Evolutionary conservation across 1,140 invertebrate genomes (phyloP).

Genomic region (Doryteuthis pealeii): DNA sequence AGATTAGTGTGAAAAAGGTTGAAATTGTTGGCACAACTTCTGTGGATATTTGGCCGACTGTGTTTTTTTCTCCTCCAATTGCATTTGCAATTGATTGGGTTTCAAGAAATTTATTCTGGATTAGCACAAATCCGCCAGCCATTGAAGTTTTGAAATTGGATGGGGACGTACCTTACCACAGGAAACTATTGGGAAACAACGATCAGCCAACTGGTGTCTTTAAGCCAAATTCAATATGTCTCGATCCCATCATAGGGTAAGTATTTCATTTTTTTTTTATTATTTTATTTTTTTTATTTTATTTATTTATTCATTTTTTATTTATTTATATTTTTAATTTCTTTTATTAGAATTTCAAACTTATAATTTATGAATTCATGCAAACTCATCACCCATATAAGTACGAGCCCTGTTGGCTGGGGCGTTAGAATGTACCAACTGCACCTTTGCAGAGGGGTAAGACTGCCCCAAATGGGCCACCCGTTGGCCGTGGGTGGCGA

Average conservation of each 20-base stretch:
- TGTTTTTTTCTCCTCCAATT: conserved; percentile 87
- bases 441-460: too few relatives aligned
- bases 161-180: conserved; percentile 67
- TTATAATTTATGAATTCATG: too few relatives aligned
- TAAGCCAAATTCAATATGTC: conserved; percentile 80
- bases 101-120: conserved; percentile 91
- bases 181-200: conserved; percentile 87
- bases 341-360: too few relatives aligned
- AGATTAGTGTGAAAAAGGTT: conserved; percentile 83
- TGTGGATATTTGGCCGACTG: conserved; percentile 76
- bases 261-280: conserved; percentile 42
- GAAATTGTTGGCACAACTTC: conserved; percentile 85
- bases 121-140: conserved; percentile 86
- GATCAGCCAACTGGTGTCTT: conserved; percentile 84
- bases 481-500: too few relatives aligned
- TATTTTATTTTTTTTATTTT: conserved; percentile 19
- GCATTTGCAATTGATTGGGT: conserved; percentile 95
- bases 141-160: conserved; percentile 79
- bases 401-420: too few relatives aligned
- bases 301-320: too few relatives aligned
- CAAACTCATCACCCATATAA: too few relatives aligned
- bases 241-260: conserved; percentile 88
- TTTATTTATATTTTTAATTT: too few relatives aligned
- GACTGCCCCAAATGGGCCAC: too few relatives aligned
- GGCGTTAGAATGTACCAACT: too few relatives aligned